These are phyloP conservation scores for Thamnophis elegans DNA, from an alignment of 2,797 vertebrate species.

Conservation along the genomic window DNA sequence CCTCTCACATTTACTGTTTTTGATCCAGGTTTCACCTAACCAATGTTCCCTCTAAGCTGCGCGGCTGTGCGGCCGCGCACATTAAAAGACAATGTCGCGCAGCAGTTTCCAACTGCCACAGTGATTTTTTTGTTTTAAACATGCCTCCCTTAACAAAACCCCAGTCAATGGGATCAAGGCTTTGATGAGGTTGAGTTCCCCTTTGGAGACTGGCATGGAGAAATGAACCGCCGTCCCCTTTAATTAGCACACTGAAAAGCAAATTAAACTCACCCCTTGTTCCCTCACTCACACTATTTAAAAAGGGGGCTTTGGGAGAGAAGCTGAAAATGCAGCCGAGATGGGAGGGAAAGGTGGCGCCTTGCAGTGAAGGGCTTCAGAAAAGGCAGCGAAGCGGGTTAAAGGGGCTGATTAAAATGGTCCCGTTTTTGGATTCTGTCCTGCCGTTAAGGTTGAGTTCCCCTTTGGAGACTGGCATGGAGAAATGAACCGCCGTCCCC, in stretches of 20 bases:
- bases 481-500: conserved; percentile 87
- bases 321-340: conserved; percentile 65
- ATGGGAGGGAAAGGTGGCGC: conserved; percentile 54
- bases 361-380: conserved; percentile 57
- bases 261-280: conserved; percentile 90
- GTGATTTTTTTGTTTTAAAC: conserved; percentile 76
- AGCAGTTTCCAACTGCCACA: too few species aligned
- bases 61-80: too few species aligned
- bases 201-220: conserved; percentile 82
- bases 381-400: conserved; percentile 62
- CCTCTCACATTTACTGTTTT: too few species aligned
- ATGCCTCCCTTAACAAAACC: conserved; percentile 77
- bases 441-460: too few species aligned
- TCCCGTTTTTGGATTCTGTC: conserved; percentile 45
- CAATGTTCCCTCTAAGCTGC: too few species aligned
- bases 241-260: conserved; percentile 92
- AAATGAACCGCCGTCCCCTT: conserved; percentile 88
- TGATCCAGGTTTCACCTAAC: too few species aligned
- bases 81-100: too few species aligned
- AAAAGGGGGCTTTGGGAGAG: conserved; percentile 46
- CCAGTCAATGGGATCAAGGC: conserved; percentile 79
- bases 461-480: conserved; percentile 81
- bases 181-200: conserved; percentile 79
- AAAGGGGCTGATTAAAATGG: conserved; percentile 67
- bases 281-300: conserved; percentile 41